phyloP scores from a whole-genome alignment of 1,140 invertebrate genomes.

The Eciton burchellii region DNA sequence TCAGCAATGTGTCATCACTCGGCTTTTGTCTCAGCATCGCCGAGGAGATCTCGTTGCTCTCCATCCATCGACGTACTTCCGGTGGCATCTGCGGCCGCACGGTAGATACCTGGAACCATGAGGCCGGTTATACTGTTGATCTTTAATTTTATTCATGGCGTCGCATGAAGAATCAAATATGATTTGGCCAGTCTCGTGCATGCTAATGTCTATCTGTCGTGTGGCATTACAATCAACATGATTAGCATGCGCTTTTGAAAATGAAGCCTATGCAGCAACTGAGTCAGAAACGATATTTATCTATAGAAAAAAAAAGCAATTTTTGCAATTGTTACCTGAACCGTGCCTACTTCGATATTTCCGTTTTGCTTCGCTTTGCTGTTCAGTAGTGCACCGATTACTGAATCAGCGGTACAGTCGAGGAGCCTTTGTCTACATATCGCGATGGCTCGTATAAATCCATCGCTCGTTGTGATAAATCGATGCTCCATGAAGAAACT shows the following conservation, averaged over 20 bases:
- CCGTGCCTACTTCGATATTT: slow-evolving; percentile 79
- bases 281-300: background rate
- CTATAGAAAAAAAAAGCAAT: background rate
- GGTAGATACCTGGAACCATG: slow-evolving; percentile 75
- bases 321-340: slow-evolving; percentile 75
- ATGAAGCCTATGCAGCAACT: background rate
- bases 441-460: slow-evolving; percentile 93
- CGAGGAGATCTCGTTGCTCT: slow-evolving; percentile 90
- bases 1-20: slow-evolving; percentile 77
- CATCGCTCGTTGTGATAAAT: slow-evolving; percentile 91
- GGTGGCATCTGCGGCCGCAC: slow-evolving; percentile 87
- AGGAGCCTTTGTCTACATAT: slow-evolving; percentile 91
- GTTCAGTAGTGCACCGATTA: slow-evolving; percentile 84
- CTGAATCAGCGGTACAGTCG: slow-evolving; percentile 88
- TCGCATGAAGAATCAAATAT: no score
- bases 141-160: background rate
- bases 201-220: background rate
- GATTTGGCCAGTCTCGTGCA: background rate
- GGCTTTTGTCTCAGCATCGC: slow-evolving; percentile 85
- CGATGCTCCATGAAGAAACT: slow-evolving; percentile 95
- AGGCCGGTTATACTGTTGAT: no score
- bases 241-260: no score
- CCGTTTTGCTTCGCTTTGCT: slow-evolving; percentile 81
- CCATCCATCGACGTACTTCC: slow-evolving; percentile 89
- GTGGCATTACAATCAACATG: background rate